A percentile compares a stretch with the other conserved stretches of the same genome.
phyloP scores from a whole-genome alignment of 2,113 vertebrate genomes.

The Microcebus murinus region DNA sequence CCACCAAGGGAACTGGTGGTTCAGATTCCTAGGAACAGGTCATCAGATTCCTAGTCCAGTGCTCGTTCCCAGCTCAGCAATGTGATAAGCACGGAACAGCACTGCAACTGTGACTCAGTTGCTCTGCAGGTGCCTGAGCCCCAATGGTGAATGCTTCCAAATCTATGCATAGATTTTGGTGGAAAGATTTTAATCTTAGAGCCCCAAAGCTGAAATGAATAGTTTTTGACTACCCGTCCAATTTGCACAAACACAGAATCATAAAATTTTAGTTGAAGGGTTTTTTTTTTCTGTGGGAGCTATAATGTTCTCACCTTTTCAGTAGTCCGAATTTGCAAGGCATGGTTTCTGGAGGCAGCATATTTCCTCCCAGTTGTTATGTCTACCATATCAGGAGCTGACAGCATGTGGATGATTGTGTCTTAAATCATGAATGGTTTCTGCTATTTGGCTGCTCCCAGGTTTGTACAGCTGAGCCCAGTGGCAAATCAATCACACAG shows the following conservation, averaged over 20 bases:
- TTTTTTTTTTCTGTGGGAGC: neutral
- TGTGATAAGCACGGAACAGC: neutral
- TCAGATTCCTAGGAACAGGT: neutral
- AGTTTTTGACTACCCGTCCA: neutral
- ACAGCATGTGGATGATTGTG: conserved; percentile 24
- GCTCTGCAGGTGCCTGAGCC: neutral
- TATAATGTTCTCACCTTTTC: neutral
- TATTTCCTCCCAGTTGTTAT: conserved; percentile 31
- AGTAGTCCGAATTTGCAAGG: neutral
- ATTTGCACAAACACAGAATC: conserved; percentile 6
- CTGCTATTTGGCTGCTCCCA: neutral
- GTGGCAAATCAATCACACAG: conserved; percentile 44
- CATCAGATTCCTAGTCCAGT: neutral
- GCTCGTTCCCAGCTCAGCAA: neutral
- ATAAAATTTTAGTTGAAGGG: neutral
- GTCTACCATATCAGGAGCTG: conserved; percentile 5
- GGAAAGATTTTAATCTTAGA: neutral
- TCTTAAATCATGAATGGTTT: conserved; percentile 58
- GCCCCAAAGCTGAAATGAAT: neutral
- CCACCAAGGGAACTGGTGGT: neutral
- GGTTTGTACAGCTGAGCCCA: conserved; percentile 41
- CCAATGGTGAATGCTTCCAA: neutral
- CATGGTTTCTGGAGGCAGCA: conserved; percentile 8
- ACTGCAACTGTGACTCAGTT: neutral
- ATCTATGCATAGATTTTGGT: neutral